phyloP scores from a whole-genome alignment of 2,797 vertebrate species.

The Eutrigla gurnardus region DNA sequence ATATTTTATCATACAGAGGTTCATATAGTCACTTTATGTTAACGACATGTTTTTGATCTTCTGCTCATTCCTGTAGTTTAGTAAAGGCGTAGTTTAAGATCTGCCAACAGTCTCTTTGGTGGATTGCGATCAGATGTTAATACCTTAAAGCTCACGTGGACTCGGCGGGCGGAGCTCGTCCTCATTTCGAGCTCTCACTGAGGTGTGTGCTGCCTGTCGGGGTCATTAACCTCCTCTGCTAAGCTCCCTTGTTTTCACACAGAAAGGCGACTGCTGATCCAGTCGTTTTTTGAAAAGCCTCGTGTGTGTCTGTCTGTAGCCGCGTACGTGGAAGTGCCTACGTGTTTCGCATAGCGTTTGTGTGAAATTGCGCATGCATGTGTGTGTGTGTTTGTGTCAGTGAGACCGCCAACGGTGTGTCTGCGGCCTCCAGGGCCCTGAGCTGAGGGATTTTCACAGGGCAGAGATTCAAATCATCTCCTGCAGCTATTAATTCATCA shows the following conservation, averaged over 20 bases:
- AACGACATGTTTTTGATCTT: neutral
- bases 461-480: constrained; percentile 22
- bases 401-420: constrained; percentile 39
- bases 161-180: constrained; percentile 9
- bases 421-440: constrained; percentile 30
- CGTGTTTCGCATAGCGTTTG: constrained; percentile 46
- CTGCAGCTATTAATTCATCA: constrained; percentile 16
- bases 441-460: neutral
- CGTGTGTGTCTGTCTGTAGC: constrained; percentile 22
- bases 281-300: constrained; percentile 76
- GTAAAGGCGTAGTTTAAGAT: neutral
- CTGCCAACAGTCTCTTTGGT: neutral
- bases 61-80: neutral
- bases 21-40: neutral
- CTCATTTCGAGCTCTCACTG: constrained; percentile 19
- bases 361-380: constrained; percentile 60
- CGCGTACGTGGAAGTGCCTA: constrained; percentile 40
- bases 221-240: constrained; percentile 68
- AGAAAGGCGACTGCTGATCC: constrained; percentile 81
- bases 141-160: constrained; percentile 20
- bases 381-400: constrained; percentile 56
- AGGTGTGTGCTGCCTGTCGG: constrained; percentile 41
- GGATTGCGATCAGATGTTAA: neutral
- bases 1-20: neutral
- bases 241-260: constrained; percentile 76